Evolutionary conservation across 2,113 vertebrate genomes (phyloP).

Genomic region (Corythoichthys haematopterus): DNA sequence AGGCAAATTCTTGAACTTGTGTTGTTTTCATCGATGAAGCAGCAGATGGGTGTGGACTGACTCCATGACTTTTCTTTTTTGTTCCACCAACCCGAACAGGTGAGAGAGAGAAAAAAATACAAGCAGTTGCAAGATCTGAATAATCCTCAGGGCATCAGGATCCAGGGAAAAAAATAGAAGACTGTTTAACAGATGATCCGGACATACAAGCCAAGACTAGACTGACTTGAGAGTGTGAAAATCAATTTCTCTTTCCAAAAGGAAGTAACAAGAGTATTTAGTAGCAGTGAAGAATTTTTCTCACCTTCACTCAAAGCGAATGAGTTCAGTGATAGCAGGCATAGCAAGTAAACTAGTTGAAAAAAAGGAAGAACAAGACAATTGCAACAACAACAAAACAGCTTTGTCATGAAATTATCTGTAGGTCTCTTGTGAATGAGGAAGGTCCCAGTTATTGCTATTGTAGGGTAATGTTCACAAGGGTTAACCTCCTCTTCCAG

Average conservation of each 20-base stretch:
- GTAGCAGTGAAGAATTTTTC: constrained; percentile 16
- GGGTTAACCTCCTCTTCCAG: constrained; percentile 44
- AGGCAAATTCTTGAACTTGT: not conserved
- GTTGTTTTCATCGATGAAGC: not conserved
- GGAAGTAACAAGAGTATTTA: constrained; percentile 13
- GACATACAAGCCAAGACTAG: constrained; percentile 46
- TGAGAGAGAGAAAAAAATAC: constrained; percentile 17
- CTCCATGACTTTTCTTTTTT: constrained; percentile 16
- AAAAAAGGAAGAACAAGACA: not conserved
- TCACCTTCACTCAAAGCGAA: constrained; percentile 11
- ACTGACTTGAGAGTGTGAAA: constrained; percentile 16
- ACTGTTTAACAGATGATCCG: constrained; percentile 33
- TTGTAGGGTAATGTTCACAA: constrained; percentile 21
- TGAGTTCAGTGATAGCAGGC: not conserved
- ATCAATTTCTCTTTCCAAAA: constrained; percentile 25
- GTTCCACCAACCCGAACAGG: constrained; percentile 7
- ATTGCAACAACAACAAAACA: not conserved
- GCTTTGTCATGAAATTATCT: constrained; percentile 14
- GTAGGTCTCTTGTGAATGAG: constrained; percentile 33
- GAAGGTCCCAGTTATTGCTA: constrained; percentile 28
- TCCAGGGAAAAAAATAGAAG: constrained; percentile 16
- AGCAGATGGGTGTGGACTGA: not conserved
- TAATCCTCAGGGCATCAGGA: constrained; percentile 10
- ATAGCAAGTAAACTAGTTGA: not conserved
- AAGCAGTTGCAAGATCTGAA: constrained; percentile 27